Evolutionary conservation across 2,888 invertebrate genomes (phyloP).

Genomic region (Eristalinus sepulchralis): DNA sequence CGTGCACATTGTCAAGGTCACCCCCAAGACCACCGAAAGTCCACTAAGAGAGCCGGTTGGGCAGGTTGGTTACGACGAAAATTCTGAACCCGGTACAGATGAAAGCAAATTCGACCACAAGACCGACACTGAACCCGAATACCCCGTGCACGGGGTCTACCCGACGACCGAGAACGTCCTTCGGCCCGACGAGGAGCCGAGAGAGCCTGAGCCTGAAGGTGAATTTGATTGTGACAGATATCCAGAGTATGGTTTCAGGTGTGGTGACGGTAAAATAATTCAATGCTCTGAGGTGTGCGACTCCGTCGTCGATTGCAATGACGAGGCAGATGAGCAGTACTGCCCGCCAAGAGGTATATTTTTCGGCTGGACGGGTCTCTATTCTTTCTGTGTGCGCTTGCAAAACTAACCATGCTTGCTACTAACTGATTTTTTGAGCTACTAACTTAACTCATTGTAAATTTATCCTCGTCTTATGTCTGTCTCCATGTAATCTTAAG

Average conservation of each 20-base stretch:
- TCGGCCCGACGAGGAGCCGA: neutral
- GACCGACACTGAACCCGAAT: neutral
- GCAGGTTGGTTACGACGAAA: too few relatives aligned
- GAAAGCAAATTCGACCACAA: neutral
- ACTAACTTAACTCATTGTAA: neutral
- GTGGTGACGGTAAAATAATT: constrained; percentile 84
- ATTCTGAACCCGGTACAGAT: neutral
- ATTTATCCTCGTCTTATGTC: neutral
- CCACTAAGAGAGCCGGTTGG: neutral
- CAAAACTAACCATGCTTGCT: neutral
- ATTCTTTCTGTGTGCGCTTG: neutral
- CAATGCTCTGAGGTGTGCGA: constrained; percentile 82
- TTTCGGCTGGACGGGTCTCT: neutral
- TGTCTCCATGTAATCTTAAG: neutral
- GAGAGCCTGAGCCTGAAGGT: neutral
- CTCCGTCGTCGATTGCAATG: constrained; percentile 82
- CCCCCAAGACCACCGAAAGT: constrained; percentile 20
- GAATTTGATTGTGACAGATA: constrained; percentile 60
- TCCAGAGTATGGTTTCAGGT: constrained; percentile 83
- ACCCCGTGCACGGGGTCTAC: constrained; percentile 15
- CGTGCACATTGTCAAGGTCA: constrained; percentile 31
- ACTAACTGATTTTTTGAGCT: neutral
- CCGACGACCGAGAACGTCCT: neutral
- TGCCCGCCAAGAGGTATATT: constrained; percentile 77
- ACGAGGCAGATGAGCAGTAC: constrained; percentile 85